Base-by-base conservation (phyloP, 2,888 invertebrate species). In the Biston stratarius region DNA sequence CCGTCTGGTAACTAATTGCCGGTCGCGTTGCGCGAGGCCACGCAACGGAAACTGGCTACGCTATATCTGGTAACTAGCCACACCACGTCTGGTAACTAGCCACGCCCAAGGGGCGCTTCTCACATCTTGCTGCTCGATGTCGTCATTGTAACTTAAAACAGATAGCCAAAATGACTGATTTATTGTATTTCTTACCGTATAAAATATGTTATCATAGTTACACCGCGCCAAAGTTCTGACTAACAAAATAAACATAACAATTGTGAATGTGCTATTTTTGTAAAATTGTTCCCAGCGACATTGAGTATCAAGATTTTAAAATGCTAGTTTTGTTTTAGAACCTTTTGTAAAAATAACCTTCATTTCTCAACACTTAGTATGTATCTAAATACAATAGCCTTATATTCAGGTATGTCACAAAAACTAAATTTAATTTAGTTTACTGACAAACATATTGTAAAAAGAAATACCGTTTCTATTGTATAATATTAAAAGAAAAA, bases 221-320 rank as follows among this genome's bases (percentile, higher is more conserved):
- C 24, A 24, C 24, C 24, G 24, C 24, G 3, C 24, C 24, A 24
- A 24, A 24, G 24, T 24, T 24, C 24, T 24, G 24, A 24, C 24
- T 24, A 24, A 24, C 24, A 24, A 24, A 24, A 24, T 24, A 24
- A 24, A 24, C 24, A 38, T 38, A 9, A 8, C 38, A 38, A 38
- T 6, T 8, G 38, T 8, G 38, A 38, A 6, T 38, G 9, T 8
- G 38, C 9, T 38, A 38, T 38, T 24, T 24, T 38, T 6, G 38
- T 9, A 6, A 38, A 38, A 9, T 9, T 38, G 6, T 0, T 8
- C 0, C 6, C 6, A 6, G n/a, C 1, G 47, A 11, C 7, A 38
- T 14, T 48, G 47, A 48, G 24, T 58, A 48, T 47, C 58, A 58
- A 58, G 44, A 48, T 38, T 24, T 10, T 47, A 47, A 14, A 47